A percentile compares a stretch with the other conserved stretches of the same genome.
Evolutionary conservation across 1,140 invertebrate species (phyloP).

Genomic region (Pentalonia nigronervosa): DNA sequence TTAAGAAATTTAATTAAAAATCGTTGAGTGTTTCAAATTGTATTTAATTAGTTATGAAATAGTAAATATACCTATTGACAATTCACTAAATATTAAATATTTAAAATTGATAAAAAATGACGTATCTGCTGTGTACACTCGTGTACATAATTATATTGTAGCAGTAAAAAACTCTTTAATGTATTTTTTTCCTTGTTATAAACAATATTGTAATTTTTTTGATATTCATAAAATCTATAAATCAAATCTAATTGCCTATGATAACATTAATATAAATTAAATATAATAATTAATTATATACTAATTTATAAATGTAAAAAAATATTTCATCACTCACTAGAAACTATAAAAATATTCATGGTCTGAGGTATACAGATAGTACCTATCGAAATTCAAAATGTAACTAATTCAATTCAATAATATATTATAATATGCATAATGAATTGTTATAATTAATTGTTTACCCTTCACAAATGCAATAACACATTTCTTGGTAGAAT

Average conservation of each 20-base stretch:
- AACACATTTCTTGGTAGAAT: not conserved
- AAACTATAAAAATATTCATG: not conserved
- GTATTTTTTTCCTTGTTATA: not conserved
- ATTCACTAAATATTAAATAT: not conserved
- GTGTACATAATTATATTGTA: not conserved
- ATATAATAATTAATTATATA: not conserved
- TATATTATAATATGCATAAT: not conserved
- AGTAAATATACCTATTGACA: not conserved
- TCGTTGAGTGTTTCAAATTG: too few relatives aligned
- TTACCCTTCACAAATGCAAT: slow-evolving; percentile 1
- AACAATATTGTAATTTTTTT: not conserved
- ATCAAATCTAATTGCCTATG: not conserved
- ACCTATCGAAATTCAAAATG: not conserved
- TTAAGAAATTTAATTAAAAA: not conserved
- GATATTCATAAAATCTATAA: not conserved
- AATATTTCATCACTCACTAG: not conserved
- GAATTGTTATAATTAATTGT: not conserved
- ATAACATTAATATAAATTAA: not conserved
- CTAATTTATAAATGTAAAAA: not conserved
- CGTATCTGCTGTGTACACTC: not conserved
- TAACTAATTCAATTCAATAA: not conserved
- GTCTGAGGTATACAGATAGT: not conserved
- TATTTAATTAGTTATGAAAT: too few relatives aligned
- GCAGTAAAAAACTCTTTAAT: not conserved
- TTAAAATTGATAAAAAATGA: not conserved